These are phyloP conservation scores for Drosophila rubida DNA, from an alignment of 2,888 invertebrate species.

Conservation along the genomic window DNA sequence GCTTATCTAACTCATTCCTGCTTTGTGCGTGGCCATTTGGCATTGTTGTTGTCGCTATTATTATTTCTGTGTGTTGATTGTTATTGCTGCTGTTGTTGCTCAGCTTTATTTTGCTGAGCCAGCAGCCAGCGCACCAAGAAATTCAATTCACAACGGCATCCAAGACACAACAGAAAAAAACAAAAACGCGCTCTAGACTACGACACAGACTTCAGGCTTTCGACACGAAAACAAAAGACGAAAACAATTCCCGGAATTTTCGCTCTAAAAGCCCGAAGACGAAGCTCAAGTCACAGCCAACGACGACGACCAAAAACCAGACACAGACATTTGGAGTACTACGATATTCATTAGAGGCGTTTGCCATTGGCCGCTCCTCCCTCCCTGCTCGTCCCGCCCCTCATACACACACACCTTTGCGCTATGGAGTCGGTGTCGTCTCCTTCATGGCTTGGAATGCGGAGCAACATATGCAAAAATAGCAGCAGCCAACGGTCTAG, in stretches of 20 bases:
- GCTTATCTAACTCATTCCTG: not conserved
- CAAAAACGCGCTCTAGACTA: slow-evolving; percentile 41
- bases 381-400: not conserved
- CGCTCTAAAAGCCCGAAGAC: slow-evolving; percentile 33
- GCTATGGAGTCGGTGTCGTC: no score
- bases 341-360: slow-evolving; percentile 13
- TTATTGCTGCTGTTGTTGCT: slow-evolving; percentile 28
- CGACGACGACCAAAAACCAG: slow-evolving; percentile 1
- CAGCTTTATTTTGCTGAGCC: slow-evolving; percentile 51
- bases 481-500: slow-evolving; percentile 6
- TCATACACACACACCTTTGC: not conserved
- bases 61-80: no score
- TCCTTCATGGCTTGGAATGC: slow-evolving; percentile 52
- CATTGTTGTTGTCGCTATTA: slow-evolving; percentile 39
- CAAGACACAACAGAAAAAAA: slow-evolving; percentile 32
- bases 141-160: slow-evolving; percentile 57
- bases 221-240: slow-evolving; percentile 63
- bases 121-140: slow-evolving; percentile 60
- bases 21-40: slow-evolving; percentile 56
- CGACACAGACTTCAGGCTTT: not conserved
- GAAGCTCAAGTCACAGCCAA: slow-evolving; percentile 14
- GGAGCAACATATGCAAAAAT: slow-evolving; percentile 40
- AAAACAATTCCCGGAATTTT: slow-evolving; percentile 69
- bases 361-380: not conserved
- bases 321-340: slow-evolving; percentile 9